Evolutionary conservation across 1,140 invertebrate genomes (phyloP), one percentile per base, ranked within the genome.

Genomic region (Drosophila busckii): DNA sequence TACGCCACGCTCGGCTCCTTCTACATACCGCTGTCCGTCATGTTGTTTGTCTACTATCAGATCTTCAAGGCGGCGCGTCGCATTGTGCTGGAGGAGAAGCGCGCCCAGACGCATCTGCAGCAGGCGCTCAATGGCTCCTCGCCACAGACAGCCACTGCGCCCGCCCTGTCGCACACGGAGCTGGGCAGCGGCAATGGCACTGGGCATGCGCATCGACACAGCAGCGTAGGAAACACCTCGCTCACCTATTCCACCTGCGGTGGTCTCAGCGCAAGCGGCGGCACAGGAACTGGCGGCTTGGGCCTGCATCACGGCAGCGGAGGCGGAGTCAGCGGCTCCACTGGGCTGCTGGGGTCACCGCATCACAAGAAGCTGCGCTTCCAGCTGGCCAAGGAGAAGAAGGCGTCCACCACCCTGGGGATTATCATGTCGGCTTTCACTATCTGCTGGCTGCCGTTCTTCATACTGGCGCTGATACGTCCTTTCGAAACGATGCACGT

Each of bases 351-450:
- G 1, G 89, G 89, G 12, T 90, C 89, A 2, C 89, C 90, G 23
- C 90, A 90, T 73, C 91, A 94, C 66, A 94, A 94, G 84, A 94
- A 94, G 71, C 87, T 95, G 23, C 89, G 93, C 17, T 94, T 95
- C 75, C 93, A 94, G 76, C 85, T 95, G 68, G 93, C 94, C 28
- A 97, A 96, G 69, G 96, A 97, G 78, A 91, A 96, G 31, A 98
- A 98, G 87, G 97, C 97, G 2, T 97, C 96, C 38, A 96, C 97
- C 10, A 99, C 97, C 0, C 90, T 99, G 45, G 97, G 97, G 7
- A 98, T 99, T 44, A 98, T 99, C 38, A 97, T 97, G 95, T 97
- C 95, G 52, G 96, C 97, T 1, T 99, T 99, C 82, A 95, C 94
- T 8, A 89, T 98, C 44, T 99, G 97, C 86, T 99, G 97, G 98